phyloP scores from a whole-genome alignment of 2,888 invertebrate genomes.

The Phorcus lineatus region DNA sequence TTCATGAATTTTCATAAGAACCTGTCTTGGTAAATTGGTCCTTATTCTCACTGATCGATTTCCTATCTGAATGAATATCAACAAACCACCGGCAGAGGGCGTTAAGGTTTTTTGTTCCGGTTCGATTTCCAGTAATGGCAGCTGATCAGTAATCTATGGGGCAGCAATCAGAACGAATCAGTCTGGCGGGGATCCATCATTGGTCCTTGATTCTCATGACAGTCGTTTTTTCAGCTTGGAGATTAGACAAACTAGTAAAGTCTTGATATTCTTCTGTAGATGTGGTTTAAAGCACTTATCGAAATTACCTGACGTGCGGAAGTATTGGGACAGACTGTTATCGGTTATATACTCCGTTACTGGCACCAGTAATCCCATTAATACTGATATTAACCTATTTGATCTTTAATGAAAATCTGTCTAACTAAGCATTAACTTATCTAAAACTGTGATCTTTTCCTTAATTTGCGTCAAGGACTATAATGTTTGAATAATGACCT shows the following conservation, averaged over 20 bases:
- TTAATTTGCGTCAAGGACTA: too few species aligned
- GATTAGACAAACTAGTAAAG: neutral
- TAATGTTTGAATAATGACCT: too few species aligned
- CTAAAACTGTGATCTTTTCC: too few species aligned
- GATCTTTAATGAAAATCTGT: too few species aligned
- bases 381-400: too few species aligned
- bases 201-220: neutral
- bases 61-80: conserved; percentile 13
- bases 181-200: neutral
- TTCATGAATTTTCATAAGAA: conserved; percentile 11
- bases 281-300: neutral
- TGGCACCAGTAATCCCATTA: too few species aligned
- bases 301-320: too few species aligned
- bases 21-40: conserved; percentile 13
- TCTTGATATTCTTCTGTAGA: conserved; percentile 1
- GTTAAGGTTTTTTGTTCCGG: neutral
- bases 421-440: too few species aligned
- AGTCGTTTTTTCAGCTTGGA: neutral
- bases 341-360: too few species aligned
- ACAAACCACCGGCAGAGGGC: neutral
- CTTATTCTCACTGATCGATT: neutral
- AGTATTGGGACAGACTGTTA: too few species aligned
- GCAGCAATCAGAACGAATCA: neutral
- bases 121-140: conserved; percentile 9
- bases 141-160: neutral